Conservation (phyloP, 2,113 vertebrate species). For the Oophaga pumilio region DNA sequence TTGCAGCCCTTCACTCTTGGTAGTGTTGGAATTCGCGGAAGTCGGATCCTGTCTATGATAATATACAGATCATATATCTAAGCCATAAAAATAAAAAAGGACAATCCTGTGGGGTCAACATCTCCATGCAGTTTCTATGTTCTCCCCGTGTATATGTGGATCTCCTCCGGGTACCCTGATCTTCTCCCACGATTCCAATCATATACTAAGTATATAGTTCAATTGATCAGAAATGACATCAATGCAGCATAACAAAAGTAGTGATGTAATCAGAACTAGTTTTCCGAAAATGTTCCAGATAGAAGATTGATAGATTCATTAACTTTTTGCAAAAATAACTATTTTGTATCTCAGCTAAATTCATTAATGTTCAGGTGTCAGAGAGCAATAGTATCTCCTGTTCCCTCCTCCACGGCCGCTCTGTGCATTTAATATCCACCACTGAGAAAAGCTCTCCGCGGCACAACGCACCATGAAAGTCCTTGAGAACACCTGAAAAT, state of each 20-base stretch:
- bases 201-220: no score
- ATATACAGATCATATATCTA: no score
- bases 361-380: neutral
- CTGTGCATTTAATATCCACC: neutral
- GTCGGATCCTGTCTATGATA: no score
- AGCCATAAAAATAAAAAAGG: no score
- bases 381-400: neutral
- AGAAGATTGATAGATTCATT: neutral
- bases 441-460: neutral
- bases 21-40: no score
- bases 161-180: no score
- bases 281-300: neutral
- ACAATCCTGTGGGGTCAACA: no score
- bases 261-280: neutral
- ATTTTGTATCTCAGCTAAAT: neutral
- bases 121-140: no score
- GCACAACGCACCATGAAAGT: neutral
- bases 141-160: no score
- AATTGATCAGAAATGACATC: neutral
- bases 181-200: no score
- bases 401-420: neutral
- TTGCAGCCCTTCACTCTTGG: no score
- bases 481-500: slow-evolving; percentile 9
- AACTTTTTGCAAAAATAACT: neutral
- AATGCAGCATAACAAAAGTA: neutral